Evolutionary conservation across 2,797 vertebrate species (phyloP).

Genomic region (Valencia hispanica): DNA sequence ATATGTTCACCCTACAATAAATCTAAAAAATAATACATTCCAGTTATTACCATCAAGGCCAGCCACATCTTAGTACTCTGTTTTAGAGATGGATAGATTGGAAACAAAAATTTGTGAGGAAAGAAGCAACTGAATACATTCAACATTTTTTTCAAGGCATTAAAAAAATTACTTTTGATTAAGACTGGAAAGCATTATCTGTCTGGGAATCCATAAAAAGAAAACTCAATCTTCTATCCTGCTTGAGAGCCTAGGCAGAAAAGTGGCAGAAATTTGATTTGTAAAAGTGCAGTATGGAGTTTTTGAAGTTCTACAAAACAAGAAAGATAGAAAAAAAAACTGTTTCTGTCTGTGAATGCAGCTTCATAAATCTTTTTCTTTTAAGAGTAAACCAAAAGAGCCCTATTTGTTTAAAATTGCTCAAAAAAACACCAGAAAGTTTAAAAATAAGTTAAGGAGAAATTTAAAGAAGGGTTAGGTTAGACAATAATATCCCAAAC

Average conservation of each 20-base stretch:
- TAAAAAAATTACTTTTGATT: conserved; percentile 31
- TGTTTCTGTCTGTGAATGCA: not conserved
- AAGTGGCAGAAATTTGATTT: conserved; percentile 16
- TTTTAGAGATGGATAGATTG: not conserved
- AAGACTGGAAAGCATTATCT: conserved; percentile 6
- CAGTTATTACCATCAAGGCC: not conserved
- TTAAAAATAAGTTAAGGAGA: no score
- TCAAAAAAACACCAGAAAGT: not conserved
- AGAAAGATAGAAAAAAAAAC: not conserved
- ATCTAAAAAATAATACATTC: not conserved
- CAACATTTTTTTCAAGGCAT: conserved; percentile 9
- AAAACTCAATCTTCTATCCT: conserved; percentile 17
- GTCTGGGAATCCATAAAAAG: conserved; percentile 30
- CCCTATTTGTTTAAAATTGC: not conserved
- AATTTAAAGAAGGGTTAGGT: not conserved
- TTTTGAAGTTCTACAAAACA: conserved; percentile 28
- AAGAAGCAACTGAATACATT: conserved; percentile 3
- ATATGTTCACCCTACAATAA: no score
- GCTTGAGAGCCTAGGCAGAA: conserved; percentile 11
- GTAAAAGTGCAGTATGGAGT: conserved; percentile 16
- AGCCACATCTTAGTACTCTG: not conserved
- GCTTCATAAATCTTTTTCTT: not conserved
- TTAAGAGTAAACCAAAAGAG: not conserved
- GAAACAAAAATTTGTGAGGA: not conserved
- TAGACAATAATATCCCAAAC: not conserved